phyloP scores from a whole-genome alignment of 1,140 invertebrate species.

The Venustaconcha ellipsiformis region DNA sequence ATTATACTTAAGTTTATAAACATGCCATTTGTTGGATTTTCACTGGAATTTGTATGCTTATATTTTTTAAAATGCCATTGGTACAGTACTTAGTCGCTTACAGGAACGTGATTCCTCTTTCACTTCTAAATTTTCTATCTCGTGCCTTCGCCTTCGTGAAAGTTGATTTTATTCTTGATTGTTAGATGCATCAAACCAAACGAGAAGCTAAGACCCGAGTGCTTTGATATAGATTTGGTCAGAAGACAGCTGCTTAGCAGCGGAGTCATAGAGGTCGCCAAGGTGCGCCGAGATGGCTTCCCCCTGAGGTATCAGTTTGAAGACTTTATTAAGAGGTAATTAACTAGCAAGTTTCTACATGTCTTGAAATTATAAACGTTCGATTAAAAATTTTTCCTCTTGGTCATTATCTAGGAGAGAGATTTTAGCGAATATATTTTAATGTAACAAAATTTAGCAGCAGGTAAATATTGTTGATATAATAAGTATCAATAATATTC shows the following conservation, averaged over 20 bases:
- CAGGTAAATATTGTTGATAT: no score
- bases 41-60: background rate
- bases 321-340: conserved; percentile 40
- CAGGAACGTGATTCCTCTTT: background rate
- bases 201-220: conserved; percentile 75
- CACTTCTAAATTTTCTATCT: background rate
- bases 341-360: no score
- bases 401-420: no score
- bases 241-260: conserved; percentile 76
- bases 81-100: background rate
- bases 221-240: conserved; percentile 79
- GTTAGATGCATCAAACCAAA: conserved; percentile 82
- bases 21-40: background rate
- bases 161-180: background rate
- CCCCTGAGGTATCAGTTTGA: conserved; percentile 41
- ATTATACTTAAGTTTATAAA: background rate
- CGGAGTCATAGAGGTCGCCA: conserved; percentile 42
- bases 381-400: no score
- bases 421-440: no score
- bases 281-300: conserved; percentile 43
- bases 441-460: no score
- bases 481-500: no score
- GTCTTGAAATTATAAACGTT: no score
- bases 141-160: background rate
- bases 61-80: background rate